These are phyloP conservation scores for Microctenopoma stevenorrisi DNA, from an alignment of 2,797 vertebrate species.

Conservation along the genomic window DNA sequence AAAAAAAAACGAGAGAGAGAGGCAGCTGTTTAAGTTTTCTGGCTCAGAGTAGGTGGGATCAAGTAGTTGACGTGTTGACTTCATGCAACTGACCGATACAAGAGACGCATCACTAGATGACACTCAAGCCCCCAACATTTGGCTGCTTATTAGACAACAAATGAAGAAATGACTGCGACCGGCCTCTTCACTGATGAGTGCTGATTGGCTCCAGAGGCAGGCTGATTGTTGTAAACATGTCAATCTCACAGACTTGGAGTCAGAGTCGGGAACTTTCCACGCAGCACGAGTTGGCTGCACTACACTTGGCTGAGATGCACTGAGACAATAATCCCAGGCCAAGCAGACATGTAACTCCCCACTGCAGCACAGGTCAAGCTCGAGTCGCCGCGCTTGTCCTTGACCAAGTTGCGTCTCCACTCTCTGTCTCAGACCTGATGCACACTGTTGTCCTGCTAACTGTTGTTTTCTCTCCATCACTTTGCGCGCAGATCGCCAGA, in stretches of 20 bases:
- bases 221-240: constrained; percentile 60
- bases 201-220: constrained; percentile 2
- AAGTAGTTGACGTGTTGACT: constrained; percentile 3
- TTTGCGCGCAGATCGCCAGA: constrained; percentile 88
- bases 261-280: constrained; percentile 12
- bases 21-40: constrained; percentile 53
- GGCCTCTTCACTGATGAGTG: neutral
- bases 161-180: neutral
- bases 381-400: neutral
- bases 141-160: constrained; percentile 22
- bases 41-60: constrained; percentile 29
- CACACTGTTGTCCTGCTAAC: neutral
- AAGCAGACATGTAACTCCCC: constrained; percentile 16
- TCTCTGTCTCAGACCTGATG: neutral
- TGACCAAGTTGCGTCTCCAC: neutral
- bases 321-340: constrained; percentile 37
- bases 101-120: constrained; percentile 20
- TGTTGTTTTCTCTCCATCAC: neutral
- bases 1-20: constrained; percentile 25
- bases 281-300: neutral
- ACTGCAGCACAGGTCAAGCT: neutral
- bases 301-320: neutral
- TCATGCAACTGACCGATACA: constrained; percentile 10
- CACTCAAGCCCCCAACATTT: neutral
- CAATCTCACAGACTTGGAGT: constrained; percentile 38